Evolutionary conservation across 2,113 vertebrate genomes (phyloP).

Genomic region (Diadophis punctatus): DNA sequence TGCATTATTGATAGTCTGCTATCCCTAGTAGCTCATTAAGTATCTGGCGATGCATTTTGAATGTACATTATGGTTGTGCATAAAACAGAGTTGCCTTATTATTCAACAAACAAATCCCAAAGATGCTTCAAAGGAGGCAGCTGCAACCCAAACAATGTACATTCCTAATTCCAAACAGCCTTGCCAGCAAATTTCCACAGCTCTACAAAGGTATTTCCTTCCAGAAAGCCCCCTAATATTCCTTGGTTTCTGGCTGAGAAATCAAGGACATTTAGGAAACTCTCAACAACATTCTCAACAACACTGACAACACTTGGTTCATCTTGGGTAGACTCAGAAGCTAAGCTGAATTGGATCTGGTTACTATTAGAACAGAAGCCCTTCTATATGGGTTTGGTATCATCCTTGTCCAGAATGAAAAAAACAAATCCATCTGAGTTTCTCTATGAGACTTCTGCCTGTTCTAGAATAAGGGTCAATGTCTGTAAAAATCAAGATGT

Average conservation of each 20-base stretch:
- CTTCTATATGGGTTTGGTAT: neutral
- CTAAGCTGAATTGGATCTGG: neutral
- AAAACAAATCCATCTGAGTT: neutral
- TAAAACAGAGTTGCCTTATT: slow-evolving; percentile 25
- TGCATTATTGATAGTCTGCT: slow-evolving; percentile 40
- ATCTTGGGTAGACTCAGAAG: neutral
- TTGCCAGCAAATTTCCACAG: neutral
- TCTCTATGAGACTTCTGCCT: neutral
- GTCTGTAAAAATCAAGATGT: neutral
- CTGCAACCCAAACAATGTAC: neutral
- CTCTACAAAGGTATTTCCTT: slow-evolving; percentile 6
- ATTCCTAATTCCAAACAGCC: neutral
- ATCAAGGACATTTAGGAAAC: neutral
- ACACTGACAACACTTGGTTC: neutral
- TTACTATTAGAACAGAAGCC: neutral
- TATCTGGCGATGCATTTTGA: slow-evolving; percentile 30
- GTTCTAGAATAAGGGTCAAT: neutral
- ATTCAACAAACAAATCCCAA: neutral
- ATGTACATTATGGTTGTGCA: neutral
- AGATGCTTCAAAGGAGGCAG: neutral
- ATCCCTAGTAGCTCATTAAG: slow-evolving; percentile 26
- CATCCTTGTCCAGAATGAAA: neutral
- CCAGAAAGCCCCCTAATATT: slow-evolving; percentile 21
- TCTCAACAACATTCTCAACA: no score
- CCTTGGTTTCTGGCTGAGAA: slow-evolving; percentile 10